These are phyloP conservation scores for Patiria miniata DNA, from an alignment of 35 echinoderm and acorn worm genomes.

Conservation along the genomic window DNA sequence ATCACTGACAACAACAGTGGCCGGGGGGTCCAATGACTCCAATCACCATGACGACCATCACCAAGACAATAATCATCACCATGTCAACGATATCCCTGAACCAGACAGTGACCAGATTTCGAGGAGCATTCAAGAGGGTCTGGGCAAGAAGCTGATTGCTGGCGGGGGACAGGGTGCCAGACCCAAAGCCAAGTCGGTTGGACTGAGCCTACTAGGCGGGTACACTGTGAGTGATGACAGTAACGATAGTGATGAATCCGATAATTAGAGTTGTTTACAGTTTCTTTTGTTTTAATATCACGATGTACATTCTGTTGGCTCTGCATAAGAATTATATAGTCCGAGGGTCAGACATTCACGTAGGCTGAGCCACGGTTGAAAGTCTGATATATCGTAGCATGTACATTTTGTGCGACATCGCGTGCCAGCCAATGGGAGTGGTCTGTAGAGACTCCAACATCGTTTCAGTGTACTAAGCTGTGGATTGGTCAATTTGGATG, in stretches of 20 bases:
- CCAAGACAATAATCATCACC: background rate
- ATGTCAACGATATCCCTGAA: background rate
- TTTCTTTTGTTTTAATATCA: too few species aligned
- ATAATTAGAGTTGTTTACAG: background rate
- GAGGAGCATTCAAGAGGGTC: constrained; percentile 69
- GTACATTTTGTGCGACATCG: too few species aligned
- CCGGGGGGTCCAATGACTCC: background rate
- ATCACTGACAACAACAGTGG: background rate
- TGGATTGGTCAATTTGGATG: too few species aligned
- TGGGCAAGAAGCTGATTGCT: constrained; percentile 44
- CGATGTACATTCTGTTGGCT: too few species aligned
- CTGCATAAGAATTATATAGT: too few species aligned
- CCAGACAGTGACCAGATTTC: background rate
- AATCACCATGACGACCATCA: background rate
- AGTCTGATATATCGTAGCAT: too few species aligned
- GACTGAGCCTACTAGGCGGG: constrained; percentile 60
- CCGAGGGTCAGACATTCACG: too few species aligned
- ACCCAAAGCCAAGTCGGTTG: constrained; percentile 51
- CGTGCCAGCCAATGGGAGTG: too few species aligned
- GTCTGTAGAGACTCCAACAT: too few species aligned
- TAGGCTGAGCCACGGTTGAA: too few species aligned
- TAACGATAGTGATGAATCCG: background rate
- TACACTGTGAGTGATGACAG: constrained; percentile 52
- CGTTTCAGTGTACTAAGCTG: too few species aligned
- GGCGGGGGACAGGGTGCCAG: constrained; percentile 9